Conservation (phyloP, 2,113 vertebrate species). For the Ahaetulla prasina region DNA sequence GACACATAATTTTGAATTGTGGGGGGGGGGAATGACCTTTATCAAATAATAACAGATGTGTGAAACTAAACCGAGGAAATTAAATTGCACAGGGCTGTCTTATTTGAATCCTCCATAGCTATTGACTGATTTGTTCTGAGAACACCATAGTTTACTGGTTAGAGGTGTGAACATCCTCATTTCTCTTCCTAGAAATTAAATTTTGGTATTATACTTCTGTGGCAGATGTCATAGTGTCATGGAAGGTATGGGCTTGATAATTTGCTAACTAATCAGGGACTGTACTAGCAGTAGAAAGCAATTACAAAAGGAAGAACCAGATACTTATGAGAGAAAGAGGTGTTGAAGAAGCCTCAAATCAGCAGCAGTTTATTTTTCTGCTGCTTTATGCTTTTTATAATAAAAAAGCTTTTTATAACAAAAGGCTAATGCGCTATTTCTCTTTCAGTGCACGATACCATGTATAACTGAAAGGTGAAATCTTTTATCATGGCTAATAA, state of each 20-base stretch:
- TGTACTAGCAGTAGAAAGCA: not conserved
- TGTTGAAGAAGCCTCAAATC: not conserved
- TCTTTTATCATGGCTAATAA: not conserved
- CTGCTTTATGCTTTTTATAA: not conserved
- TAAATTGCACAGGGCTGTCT: not conserved
- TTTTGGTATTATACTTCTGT: not conserved
- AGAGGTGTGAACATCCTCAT: not conserved
- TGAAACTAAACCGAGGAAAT: not conserved
- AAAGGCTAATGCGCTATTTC: not conserved
- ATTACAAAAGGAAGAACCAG: not conserved
- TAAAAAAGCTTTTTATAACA: not conserved
- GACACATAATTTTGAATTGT: not conserved
- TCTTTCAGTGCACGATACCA: not conserved
- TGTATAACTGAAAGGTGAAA: not conserved
- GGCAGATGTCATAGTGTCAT: not conserved
- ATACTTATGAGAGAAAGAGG: not conserved
- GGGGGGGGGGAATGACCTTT: not conserved
- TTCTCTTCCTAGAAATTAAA: not conserved
- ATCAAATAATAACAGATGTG: not conserved
- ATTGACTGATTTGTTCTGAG: not conserved
- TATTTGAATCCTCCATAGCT: not conserved
- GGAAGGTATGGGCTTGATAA: not conserved
- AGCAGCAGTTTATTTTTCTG: not conserved
- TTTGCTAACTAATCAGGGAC: not conserved
- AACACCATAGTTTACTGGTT: not conserved